phyloP scores from a whole-genome alignment of 2,113 vertebrate genomes.

The Arothron firmamentum region DNA sequence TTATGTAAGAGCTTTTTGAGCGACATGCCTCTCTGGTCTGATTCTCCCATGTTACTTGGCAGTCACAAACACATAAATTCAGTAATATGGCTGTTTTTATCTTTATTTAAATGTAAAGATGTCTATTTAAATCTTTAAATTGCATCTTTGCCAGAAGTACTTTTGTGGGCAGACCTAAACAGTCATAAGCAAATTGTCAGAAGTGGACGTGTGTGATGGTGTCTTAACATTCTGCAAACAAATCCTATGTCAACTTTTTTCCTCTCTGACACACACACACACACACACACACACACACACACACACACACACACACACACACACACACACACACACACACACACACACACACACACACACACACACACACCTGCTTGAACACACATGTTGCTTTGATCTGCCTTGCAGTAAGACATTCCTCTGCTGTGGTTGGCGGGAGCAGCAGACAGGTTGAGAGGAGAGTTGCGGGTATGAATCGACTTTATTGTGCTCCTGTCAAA shows the following conservation, averaged over 20 bases:
- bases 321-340: constrained; percentile 2
- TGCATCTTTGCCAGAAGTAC: not conserved
- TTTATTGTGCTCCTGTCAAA: constrained; percentile 56
- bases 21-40: not conserved
- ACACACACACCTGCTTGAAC: constrained; percentile 2
- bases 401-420: constrained; percentile 60
- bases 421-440: constrained; percentile 39
- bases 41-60: not conserved
- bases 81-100: not conserved
- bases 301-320: constrained; percentile 1
- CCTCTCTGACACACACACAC: not conserved
- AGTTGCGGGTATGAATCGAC: constrained; percentile 50
- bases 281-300: constrained; percentile 5
- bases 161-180: constrained; percentile 9
- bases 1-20: not conserved
- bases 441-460: constrained; percentile 41
- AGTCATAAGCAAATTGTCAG: constrained; percentile 1
- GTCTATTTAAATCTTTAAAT: no score
- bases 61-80: not conserved
- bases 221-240: constrained; percentile 19
- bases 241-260: not conserved
- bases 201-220: constrained; percentile 6
- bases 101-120: no score
- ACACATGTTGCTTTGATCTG: constrained; percentile 51
- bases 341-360: constrained; percentile 1